Conservation (phyloP, 2,797 vertebrate genomes). For the Tragopan temminckii region DNA sequence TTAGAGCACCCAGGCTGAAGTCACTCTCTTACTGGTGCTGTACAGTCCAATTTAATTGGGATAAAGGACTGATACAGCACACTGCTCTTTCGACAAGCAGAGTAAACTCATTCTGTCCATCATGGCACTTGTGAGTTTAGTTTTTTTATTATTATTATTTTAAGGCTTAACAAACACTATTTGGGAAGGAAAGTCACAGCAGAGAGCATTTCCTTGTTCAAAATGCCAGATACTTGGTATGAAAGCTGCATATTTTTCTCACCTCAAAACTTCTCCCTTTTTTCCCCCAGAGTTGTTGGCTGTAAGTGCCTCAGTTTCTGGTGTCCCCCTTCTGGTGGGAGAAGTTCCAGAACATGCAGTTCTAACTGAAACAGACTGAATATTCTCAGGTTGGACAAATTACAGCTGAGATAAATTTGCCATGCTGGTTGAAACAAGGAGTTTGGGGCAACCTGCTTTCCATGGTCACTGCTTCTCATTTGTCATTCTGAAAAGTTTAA, state of each 20-base stretch:
- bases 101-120: constrained; percentile 76
- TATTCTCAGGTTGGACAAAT: constrained; percentile 43
- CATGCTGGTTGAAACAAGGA: constrained; percentile 24
- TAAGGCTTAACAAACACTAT: neutral
- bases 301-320: neutral
- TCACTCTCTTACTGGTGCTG: constrained; percentile 9
- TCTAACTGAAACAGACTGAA: constrained; percentile 18
- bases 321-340: neutral
- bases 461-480: constrained; percentile 82
- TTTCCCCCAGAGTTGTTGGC: neutral
- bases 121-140: neutral
- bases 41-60: constrained; percentile 74
- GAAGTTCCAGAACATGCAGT: neutral
- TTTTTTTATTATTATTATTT: neutral
- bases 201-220: neutral
- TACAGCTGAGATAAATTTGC: constrained; percentile 40
- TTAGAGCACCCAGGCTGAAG: constrained; percentile 58
- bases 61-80: constrained; percentile 41
- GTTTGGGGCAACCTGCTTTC: constrained; percentile 73
- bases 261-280: neutral
- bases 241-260: neutral
- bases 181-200: constrained; percentile 64
- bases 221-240: neutral
- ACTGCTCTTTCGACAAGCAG: constrained; percentile 68
- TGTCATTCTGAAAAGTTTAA: constrained; percentile 80